Evolutionary conservation across 2,797 vertebrate genomes (phyloP).

Genomic region (Hydrolagus colliei): DNA sequence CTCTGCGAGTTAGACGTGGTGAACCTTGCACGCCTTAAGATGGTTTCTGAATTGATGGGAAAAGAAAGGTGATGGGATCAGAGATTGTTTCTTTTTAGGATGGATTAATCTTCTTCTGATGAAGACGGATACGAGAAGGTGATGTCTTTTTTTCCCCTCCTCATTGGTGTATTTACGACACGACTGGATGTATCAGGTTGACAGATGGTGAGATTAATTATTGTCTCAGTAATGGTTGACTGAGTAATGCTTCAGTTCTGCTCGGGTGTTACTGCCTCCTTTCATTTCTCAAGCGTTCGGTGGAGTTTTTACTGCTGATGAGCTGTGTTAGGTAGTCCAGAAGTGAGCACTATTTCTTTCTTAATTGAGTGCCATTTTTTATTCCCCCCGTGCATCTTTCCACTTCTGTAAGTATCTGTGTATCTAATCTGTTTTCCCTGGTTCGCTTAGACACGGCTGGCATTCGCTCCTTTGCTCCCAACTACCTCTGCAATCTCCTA

Average conservation of each 20-base stretch:
- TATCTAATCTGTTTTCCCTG: background rate
- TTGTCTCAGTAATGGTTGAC: background rate
- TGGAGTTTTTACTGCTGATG: background rate
- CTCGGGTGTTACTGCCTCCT: background rate
- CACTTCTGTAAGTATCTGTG: background rate
- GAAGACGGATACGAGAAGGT: background rate
- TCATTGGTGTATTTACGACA: background rate
- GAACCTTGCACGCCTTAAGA: too few species aligned
- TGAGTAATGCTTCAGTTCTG: background rate
- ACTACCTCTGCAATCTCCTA: too few species aligned
- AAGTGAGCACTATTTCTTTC: background rate
- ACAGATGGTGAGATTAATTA: slow-evolving; percentile 29
- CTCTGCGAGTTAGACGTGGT: too few species aligned
- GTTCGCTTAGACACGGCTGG: too few species aligned
- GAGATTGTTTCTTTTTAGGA: background rate
- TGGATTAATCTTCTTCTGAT: slow-evolving; percentile 2
- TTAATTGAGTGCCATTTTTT: slow-evolving; percentile 19
- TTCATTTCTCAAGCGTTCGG: background rate
- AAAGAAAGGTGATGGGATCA: background rate
- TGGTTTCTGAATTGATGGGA: background rate
- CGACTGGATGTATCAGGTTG: background rate
- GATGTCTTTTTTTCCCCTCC: background rate
- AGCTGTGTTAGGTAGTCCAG: background rate
- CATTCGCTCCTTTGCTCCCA: too few species aligned
- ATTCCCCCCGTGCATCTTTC: background rate